These are phyloP conservation scores for Cyclophora punctaria DNA, from an alignment of 2,888 invertebrate species.

Conservation along the genomic window DNA sequence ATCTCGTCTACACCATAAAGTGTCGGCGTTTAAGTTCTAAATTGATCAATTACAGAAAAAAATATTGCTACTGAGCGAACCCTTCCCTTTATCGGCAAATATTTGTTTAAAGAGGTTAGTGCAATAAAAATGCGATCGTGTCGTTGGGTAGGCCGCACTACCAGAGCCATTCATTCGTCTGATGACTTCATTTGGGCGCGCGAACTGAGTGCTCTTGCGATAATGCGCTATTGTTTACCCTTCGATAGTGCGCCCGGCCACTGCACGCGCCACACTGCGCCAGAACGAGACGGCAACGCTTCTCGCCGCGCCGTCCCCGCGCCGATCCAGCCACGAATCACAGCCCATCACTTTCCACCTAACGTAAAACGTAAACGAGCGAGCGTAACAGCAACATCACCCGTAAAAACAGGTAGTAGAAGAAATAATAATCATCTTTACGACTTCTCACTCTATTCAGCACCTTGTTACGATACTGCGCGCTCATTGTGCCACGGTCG, in stretches of 20 bases:
- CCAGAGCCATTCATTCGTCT: constrained; percentile 70
- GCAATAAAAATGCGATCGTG: constrained; percentile 70
- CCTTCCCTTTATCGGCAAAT: constrained; percentile 51
- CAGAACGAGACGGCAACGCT: constrained; percentile 50
- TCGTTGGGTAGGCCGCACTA: constrained; percentile 59
- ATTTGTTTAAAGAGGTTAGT: constrained; percentile 64
- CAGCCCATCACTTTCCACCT: constrained; percentile 48
- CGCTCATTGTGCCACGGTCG: constrained; percentile 71
- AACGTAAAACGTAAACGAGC: constrained; percentile 24
- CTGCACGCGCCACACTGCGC: constrained; percentile 66
- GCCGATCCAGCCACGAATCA: constrained; percentile 45
- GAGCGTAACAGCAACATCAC: constrained; percentile 52
- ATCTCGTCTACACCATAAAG: background rate
- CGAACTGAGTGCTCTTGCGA: constrained; percentile 67
- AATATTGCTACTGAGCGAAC: constrained; percentile 24
- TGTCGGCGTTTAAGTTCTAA: background rate
- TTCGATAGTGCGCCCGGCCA: constrained; percentile 69
- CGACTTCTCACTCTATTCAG: constrained; percentile 77
- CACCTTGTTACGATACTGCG: constrained; percentile 75
- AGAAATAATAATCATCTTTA: constrained; percentile 78
- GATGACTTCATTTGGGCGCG: constrained; percentile 73
- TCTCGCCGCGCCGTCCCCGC: constrained; percentile 37
- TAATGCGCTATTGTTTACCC: constrained; percentile 75
- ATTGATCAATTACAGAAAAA: constrained; percentile 25
- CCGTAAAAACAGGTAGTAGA: constrained; percentile 77